Base-by-base conservation (phyloP, 2,888 invertebrate genomes). In the Lithophane semibrunnea region DNA sequence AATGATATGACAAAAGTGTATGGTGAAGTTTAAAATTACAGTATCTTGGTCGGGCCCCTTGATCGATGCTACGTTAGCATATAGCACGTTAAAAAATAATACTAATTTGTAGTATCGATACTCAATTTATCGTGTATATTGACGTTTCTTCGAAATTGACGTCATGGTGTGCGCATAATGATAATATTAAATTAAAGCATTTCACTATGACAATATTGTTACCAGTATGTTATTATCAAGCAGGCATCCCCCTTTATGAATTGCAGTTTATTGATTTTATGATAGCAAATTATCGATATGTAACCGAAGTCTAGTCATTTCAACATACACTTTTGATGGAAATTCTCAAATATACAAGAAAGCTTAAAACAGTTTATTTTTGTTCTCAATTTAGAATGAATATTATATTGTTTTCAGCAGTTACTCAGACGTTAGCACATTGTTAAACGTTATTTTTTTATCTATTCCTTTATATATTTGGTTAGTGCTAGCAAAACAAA, bases 321-420 rank as follows among this genome's bases (percentile, higher is more conserved):
- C 75, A 84, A 24, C 73, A 79, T 79, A 77, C 84, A 86, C 79
- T 64, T 71, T 79, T 63, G 58, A 18, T 52, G 10, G 8, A 66
- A 66, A 18, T 52, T 60, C 44, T 65, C 52, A 58, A 60, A 69
- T 76, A 54, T 54, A 74, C 21, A 74, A 84, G 71, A 83, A 88
- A 88, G 86, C 37, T 89, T 21, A 44, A 56, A 49, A 61, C 13
- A 12, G 77, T 88, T 85, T 87, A 70, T 84, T 78, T 87, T 88
- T 86, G 73, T 87, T 84, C 88, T 90, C 90, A 56, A 73, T 73
- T 67, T 91, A 91, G 90, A 92, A 92, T 89, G 82, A 90, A 89
- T 83, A 88, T 89, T 85, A 88, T 76, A 82, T 81, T 76, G 76
- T 81, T 87, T 84, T 80, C 74, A 58, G 71, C 64, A 66, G 61